Percentiles rank a stretch among this genome's conserved stretches.
These are phyloP conservation scores for Crenuchus spilurus DNA, from an alignment of 2,797 vertebrate species.

Conservation along the genomic window DNA sequence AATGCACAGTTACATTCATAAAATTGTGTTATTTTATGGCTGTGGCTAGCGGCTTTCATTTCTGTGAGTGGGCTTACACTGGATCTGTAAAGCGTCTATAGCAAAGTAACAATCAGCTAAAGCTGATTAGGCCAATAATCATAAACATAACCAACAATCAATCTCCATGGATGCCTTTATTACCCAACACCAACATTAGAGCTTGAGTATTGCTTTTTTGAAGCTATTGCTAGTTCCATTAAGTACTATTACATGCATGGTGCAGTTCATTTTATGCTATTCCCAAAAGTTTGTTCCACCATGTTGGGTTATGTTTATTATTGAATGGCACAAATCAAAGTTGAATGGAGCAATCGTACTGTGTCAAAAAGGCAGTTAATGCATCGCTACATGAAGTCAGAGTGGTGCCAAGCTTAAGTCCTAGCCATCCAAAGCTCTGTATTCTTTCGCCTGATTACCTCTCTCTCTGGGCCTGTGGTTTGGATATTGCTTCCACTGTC, in stretches of 20 bases:
- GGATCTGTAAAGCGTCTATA: neutral
- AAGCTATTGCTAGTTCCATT: neutral
- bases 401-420: neutral
- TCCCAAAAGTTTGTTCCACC: neutral
- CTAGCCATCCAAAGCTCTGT: neutral
- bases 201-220: neutral
- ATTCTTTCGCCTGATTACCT: slow-evolving; percentile 17
- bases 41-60: neutral
- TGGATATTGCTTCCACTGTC: neutral
- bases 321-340: slow-evolving; percentile 7
- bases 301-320: neutral
- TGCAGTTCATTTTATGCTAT: neutral
- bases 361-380: slow-evolving; percentile 33
- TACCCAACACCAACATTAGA: neutral
- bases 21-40: neutral
- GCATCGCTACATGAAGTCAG: neutral
- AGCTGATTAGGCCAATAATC: neutral
- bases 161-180: neutral
- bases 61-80: neutral
- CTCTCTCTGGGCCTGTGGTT: slow-evolving; percentile 7
- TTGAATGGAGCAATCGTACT: neutral
- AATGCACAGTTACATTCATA: neutral
- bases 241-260: neutral
- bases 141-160: neutral
- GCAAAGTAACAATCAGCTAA: neutral